Percentiles rank a stretch among this genome's conserved stretches.
phyloP scores from a whole-genome alignment of 2,113 vertebrate species.

The Girardinichthys multiradiatus region DNA sequence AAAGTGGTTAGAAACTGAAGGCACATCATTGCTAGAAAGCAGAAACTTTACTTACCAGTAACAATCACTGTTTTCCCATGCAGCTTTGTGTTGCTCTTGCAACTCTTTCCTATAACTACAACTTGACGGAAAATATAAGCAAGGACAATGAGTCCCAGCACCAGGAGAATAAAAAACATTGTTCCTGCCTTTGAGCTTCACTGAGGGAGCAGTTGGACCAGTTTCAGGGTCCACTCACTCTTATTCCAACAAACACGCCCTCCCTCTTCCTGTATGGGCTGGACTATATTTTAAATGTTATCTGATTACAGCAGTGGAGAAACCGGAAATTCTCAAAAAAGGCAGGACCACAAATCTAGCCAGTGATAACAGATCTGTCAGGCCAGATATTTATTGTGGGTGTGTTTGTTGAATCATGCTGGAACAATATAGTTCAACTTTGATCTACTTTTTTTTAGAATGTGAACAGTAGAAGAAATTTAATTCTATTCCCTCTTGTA shows the following conservation, averaged over 20 bases:
- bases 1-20: not conserved
- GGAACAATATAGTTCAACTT: no score
- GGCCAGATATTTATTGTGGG: not conserved
- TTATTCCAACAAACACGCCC: conserved; percentile 14
- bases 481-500: no score
- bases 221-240: not conserved
- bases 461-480: no score
- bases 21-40: not conserved
- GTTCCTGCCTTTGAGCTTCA: not conserved
- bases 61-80: conserved; percentile 86
- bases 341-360: not conserved
- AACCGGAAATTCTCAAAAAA: not conserved
- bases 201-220: not conserved
- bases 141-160: conserved; percentile 53
- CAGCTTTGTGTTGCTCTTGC: conserved; percentile 67
- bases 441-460: no score
- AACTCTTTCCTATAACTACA: conserved; percentile 62
- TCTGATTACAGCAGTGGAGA: not conserved
- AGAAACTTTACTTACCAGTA: conserved; percentile 79
- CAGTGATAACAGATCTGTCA: not conserved
- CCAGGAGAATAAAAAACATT: conserved; percentile 57
- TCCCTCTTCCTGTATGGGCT: conserved; percentile 22
- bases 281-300: not conserved
- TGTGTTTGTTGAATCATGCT: not conserved
- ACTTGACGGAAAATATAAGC: conserved; percentile 69